Base-by-base conservation (phyloP, 2,888 invertebrate species). In the Melikaiella ostensackeni region DNA sequence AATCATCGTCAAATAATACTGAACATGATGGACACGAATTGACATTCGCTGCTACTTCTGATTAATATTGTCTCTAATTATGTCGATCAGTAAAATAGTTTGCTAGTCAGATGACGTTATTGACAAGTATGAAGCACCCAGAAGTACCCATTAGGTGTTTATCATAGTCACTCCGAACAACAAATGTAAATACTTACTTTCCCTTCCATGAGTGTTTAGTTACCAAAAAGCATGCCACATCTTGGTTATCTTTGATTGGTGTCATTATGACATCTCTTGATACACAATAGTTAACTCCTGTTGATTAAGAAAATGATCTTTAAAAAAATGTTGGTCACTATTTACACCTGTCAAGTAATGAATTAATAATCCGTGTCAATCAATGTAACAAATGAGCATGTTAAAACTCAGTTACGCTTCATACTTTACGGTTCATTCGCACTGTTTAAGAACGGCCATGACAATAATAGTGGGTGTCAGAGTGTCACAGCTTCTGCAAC, bases 201-300 rank as follows among this genome's bases (percentile, higher is more conserved):
- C 99, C 99, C 92, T 98, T 99, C 99, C 99, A 99, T 35, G 97
- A 98, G 92, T 98, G 98, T 93, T 99, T 99, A 50, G 97, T 98
- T 89, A 99, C 98, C 89, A 98, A 95, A 93, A 98, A 99, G 91
- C 99, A 98, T 84, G 98, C 97, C 91, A 98, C 94, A 95, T 99
- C 99, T 89, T 96, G 95, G 93, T 98, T 99, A 92, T 98, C 98
- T 93, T 96, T 96, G 91, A 97, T 93, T 85, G 95, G 95, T 93
- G 94, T 95, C 95, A 95, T 96, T 92, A 94, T 95, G 90, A 92
- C 94, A 94, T 94, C 86, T 92, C 93, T 93, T 92, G 90, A 70
- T 80, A 75, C 78, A 81, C 80, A 76, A 78, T 80, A 50, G 5
- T 27, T 24, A 76, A 76, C 70, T 82, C 82, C 79, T 75, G 78